These are phyloP conservation scores for Lasius fuliginosus DNA, from an alignment of 2,888 invertebrate genomes.

Conservation along the genomic window DNA sequence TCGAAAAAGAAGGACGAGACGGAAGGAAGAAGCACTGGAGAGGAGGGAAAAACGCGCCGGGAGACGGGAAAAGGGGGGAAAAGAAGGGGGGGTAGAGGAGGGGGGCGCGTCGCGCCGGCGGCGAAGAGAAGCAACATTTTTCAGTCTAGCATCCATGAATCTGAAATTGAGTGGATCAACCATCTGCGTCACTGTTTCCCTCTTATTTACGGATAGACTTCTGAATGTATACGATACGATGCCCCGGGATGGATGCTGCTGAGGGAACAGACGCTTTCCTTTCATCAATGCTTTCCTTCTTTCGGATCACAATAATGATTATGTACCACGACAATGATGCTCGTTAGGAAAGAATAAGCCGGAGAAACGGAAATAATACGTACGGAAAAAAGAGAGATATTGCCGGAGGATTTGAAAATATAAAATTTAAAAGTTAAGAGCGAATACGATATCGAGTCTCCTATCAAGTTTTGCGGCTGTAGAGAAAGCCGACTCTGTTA, in stretches of 20 bases:
- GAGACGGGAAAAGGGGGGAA: neutral
- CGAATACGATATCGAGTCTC: neutral
- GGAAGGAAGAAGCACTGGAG: conserved; percentile 52
- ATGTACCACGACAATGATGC: neutral
- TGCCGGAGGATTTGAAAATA: neutral
- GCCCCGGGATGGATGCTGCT: neutral
- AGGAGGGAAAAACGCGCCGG: conserved; percentile 48
- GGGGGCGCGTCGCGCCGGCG: conserved; percentile 44
- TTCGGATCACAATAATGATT: conserved; percentile 14
- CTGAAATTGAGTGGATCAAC: conserved; percentile 80
- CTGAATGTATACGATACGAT: conserved; percentile 51
- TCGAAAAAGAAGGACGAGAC: conserved; percentile 42
- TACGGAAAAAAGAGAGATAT: neutral
- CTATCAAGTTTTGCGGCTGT: neutral
- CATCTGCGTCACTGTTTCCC: conserved; percentile 74
- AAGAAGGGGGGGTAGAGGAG: neutral
- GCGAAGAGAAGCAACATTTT: conserved; percentile 74
- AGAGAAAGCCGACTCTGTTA: neutral
- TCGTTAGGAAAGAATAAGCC: neutral
- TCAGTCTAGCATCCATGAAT: conserved; percentile 80
- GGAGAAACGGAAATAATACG: neutral
- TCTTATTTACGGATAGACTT: conserved; percentile 65
- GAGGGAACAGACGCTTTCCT: neutral
- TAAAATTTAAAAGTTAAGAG: neutral
- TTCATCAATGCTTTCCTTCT: conserved; percentile 3